Conservation (phyloP, 2,797 vertebrate species). For the Peromyscus melanophrys region DNA sequence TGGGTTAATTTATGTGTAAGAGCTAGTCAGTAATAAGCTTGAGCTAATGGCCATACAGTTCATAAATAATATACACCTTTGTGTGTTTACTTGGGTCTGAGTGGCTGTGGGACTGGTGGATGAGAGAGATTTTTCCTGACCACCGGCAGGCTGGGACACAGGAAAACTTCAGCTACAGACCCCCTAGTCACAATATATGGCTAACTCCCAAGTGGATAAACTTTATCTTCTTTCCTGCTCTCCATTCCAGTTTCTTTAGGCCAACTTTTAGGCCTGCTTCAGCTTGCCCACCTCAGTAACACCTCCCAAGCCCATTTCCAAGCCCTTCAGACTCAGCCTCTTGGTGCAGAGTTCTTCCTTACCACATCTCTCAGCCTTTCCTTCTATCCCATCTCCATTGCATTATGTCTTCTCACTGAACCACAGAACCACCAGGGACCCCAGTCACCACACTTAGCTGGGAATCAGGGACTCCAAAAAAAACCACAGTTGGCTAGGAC, state of each 20-base stretch:
- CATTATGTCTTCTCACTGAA: not conserved
- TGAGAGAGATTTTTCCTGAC: too few species aligned
- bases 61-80: too few species aligned
- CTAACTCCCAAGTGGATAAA: not conserved
- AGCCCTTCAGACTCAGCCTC: not conserved
- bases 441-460: not conserved
- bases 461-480: not conserved
- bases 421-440: not conserved
- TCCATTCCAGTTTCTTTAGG: not conserved
- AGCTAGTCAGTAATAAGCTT: too few species aligned
- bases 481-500: not conserved
- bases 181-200: not conserved
- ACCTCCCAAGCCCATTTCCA: not conserved
- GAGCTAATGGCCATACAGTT: too few species aligned
- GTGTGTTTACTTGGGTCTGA: too few species aligned
- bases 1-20: too few species aligned
- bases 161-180: too few species aligned
- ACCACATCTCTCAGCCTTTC: not conserved
- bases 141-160: too few species aligned
- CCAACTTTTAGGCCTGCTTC: not conserved
- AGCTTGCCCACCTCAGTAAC: not conserved
- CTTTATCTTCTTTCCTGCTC: not conserved
- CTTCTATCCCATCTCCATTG: not conserved
- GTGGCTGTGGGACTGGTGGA: too few species aligned
- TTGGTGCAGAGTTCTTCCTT: not conserved